phyloP scores from a whole-genome alignment of 2,888 invertebrate genomes.

The Elmis aenea region DNA sequence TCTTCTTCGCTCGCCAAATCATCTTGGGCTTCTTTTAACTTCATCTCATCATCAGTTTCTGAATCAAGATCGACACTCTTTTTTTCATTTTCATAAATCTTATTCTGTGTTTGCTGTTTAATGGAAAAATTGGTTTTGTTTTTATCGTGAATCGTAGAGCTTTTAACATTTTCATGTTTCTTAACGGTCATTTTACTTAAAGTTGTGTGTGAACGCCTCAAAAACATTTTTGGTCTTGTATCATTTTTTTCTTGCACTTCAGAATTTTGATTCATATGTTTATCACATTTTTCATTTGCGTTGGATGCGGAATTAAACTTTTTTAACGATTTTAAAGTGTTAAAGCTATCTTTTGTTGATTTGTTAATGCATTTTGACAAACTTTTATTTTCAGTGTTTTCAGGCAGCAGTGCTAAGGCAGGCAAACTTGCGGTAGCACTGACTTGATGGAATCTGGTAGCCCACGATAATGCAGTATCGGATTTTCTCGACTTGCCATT shows the following conservation, averaged over 20 bases:
- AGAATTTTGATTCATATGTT: constrained; percentile 3
- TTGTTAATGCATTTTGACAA: constrained; percentile 13
- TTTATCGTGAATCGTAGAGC: constrained; percentile 21
- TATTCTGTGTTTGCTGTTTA: constrained; percentile 43
- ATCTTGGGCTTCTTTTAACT: constrained; percentile 56
- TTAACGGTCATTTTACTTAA: constrained; percentile 34
- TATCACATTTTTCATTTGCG: constrained; percentile 3
- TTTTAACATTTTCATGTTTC: constrained; percentile 20
- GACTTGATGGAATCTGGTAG: constrained; percentile 74
- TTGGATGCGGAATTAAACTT: no score
- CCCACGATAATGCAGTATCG: constrained; percentile 52
- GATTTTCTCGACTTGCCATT: constrained; percentile 48
- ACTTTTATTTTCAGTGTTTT: constrained; percentile 28
- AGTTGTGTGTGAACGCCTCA: constrained; percentile 42
- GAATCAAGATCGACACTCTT: constrained; percentile 59
- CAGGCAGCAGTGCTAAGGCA: constrained; percentile 55
- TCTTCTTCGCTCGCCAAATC: constrained; percentile 55
- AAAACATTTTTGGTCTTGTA: constrained; percentile 18
- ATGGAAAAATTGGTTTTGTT: constrained; percentile 21
- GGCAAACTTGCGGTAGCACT: constrained; percentile 79
- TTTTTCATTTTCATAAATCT: constrained; percentile 52
- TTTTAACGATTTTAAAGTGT: constrained; percentile 36
- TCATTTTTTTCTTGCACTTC: constrained; percentile 8
- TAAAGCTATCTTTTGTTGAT: constrained; percentile 40
- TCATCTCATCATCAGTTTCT: constrained; percentile 55